Conservation (phyloP, 2,888 invertebrate species). For the Cataglyphis livida region DNA sequence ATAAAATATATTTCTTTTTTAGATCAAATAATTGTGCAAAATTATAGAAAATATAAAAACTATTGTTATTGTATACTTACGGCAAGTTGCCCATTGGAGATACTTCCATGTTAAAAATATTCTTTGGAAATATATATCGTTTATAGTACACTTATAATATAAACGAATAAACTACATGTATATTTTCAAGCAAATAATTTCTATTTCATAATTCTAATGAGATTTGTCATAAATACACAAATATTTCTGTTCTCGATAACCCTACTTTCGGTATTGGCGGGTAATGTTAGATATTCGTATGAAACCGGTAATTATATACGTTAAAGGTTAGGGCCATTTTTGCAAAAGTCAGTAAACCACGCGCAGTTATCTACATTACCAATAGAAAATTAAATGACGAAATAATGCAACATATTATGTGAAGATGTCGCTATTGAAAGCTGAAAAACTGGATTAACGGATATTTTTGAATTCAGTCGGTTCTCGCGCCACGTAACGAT, state of each 20-base stretch:
- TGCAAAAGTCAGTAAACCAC: background rate
- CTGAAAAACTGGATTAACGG: background rate
- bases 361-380: background rate
- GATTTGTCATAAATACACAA: background rate
- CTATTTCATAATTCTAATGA: background rate
- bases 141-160: background rate
- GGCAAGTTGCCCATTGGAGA: constrained; percentile 79
- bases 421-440: constrained; percentile 13
- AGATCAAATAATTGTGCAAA: background rate
- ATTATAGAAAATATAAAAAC: background rate
- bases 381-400: background rate
- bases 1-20: background rate
- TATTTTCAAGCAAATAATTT: constrained; percentile 6
- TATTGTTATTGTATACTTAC: constrained; percentile 71
- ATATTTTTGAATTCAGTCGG: constrained; percentile 2
- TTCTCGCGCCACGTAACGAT: background rate
- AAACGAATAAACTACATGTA: background rate
- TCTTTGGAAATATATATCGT: background rate
- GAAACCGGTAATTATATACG: background rate
- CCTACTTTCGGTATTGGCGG: constrained; percentile 11
- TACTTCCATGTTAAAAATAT: constrained; percentile 74
- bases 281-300: background rate
- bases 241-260: constrained; percentile 53
- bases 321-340: background rate
- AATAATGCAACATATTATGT: background rate